phyloP scores from a whole-genome alignment of 2,888 invertebrate genomes.

The Catocala sponsa region DNA sequence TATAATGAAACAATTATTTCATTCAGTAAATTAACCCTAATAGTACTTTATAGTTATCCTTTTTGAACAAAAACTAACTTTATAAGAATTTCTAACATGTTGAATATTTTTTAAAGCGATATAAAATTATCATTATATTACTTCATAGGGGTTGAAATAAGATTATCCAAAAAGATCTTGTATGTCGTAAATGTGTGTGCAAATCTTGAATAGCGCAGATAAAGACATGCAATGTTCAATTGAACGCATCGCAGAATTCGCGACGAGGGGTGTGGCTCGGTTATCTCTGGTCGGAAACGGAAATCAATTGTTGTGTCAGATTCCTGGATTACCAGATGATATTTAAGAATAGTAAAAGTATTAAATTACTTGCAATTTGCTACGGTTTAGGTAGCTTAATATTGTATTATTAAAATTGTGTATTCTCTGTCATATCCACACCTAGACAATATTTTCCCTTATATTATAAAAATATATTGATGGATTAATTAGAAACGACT shows the following conservation, averaged over 20 bases:
- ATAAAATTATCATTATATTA: too few species aligned
- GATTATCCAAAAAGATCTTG: slow-evolving; percentile 25
- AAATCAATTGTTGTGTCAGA: slow-evolving; percentile 76
- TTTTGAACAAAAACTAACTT: too few species aligned
- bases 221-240: slow-evolving; percentile 35
- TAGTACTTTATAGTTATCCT: too few species aligned
- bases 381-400: slow-evolving; percentile 2
- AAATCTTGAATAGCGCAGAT: slow-evolving; percentile 35
- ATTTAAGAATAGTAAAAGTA: slow-evolving; percentile 63
- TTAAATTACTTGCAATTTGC: slow-evolving; percentile 69
- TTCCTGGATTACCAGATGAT: slow-evolving; percentile 61
- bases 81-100: too few species aligned
- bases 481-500: too few species aligned
- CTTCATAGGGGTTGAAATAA: neutral
- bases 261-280: slow-evolving; percentile 72
- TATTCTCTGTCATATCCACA: too few species aligned
- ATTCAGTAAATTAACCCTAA: too few species aligned
- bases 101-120: too few species aligned
- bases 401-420: neutral
- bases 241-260: slow-evolving; percentile 57
- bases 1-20: too few species aligned
- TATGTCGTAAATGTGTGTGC: slow-evolving; percentile 14
- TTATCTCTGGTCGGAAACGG: slow-evolving; percentile 83
- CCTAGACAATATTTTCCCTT: too few species aligned
- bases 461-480: too few species aligned